Evolutionary conservation across 2,113 vertebrate genomes (phyloP), one percentile per base, ranked within the genome.

Genomic region (Hydropotes inermis): DNA sequence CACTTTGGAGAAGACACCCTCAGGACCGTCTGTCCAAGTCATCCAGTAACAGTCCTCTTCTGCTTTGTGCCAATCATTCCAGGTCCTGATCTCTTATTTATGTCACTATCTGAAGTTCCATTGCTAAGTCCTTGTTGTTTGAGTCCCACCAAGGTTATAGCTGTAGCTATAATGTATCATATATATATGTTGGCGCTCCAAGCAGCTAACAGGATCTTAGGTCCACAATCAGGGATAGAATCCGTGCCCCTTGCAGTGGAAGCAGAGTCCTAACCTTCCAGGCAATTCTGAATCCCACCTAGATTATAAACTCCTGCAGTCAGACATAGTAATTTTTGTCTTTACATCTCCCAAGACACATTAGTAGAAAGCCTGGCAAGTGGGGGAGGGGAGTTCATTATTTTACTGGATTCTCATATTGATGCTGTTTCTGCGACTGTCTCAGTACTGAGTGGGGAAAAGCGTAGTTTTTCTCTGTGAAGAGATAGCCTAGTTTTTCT

Each of bases 381-480:
- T 15, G 78, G 84, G 64, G 67, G n/a, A 70, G 83, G 84, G 39
- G 21, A 16, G 36, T 36, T 52, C 10, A 16, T 60, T 79, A 45
- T 60, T 89, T 85, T 92, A 67, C 33, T 91, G 43, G 88, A 88
- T 61, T 91, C 27, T 88, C 25, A 7, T 57, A 36, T 78, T 43
- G 10, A 43, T 70, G 84, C 83, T 95, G 94, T 30, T 70, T 94
- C 87, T 81, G 33, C 19, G 52, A 61, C 43, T 12, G 60, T 88
- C 93, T 88, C 79, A 57, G 54, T 28, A 17, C 57, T 28, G 36
- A n/a, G 19, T 87, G 67, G 67, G 14, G 45, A 21, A 93, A 87
- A 85, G 33, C 15, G 3, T 12, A 36, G 7, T 87, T 85, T 92
- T 57, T 89, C 28, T 36, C 43, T 86, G 81, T 76, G 33, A 79